Evolutionary conservation across 2,797 vertebrate genomes (phyloP), one percentile per base, ranked within the genome.

Genomic region (Nasua narica): DNA sequence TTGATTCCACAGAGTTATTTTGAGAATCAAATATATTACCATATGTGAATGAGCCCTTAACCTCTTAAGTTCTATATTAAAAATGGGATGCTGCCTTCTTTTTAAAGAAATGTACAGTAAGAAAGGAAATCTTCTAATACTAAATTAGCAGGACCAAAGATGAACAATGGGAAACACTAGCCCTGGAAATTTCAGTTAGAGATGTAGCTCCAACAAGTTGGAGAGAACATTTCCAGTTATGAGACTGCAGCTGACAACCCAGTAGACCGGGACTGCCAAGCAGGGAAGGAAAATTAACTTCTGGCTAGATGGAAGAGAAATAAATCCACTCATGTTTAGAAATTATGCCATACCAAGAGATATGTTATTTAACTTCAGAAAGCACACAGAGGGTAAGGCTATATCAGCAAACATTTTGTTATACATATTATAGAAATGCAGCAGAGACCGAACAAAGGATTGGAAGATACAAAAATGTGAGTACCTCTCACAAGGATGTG

Each of bases 11-110:
- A 46, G 32, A 79, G 60, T 7, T 87, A 16, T 84, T 95, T 58
- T 84, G 14, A 94, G 77, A 96, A 37, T 15, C 40, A 93, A 91
- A 81, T 60, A 76, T 18, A 84, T 93, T 93, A 35, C 40, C 54
- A 48, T 78, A 56, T 91, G 35, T 82, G 50, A 87, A 87, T 77
- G 50, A 56, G 23, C n/a, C 13, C 60, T 76, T 76, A 67, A 79
- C 69, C 13, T 69, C 27, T 40, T 74, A 56, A 90, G 25, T 43
- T 50, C 74, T 74, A 2, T 43, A 35, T 69, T 87, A 76, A 67
- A 67, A 82, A 29, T 52, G 23, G 32, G 67, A 82, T 56, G 58
- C 19, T 82, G n/a, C 29, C 7, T 91, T 82, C 21, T 37, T 32
- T 91, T 60, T 60, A 23, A 76, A 82, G 56, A 81, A 72, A 86